A percentile compares a stretch with the other conserved stretches of the same genome.
Evolutionary conservation across 2,888 invertebrate genomes (phyloP).

Genomic region (Andrena haemorrhoa): DNA sequence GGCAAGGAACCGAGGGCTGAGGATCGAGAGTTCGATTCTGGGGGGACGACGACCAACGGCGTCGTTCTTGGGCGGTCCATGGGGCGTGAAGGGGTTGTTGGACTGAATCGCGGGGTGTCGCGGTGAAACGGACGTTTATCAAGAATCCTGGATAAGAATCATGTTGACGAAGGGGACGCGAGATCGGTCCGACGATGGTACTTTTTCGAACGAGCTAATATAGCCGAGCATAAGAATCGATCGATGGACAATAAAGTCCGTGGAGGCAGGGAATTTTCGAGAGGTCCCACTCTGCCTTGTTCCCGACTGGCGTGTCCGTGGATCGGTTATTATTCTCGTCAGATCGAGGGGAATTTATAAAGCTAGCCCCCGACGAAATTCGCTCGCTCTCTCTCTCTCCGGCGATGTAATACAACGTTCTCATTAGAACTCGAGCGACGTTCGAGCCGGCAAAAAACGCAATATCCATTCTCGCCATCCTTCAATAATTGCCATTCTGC

Average conservation of each 20-base stretch:
- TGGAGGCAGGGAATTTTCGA: constrained; percentile 29
- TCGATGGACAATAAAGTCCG: constrained; percentile 32
- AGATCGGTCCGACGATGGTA: too few relatives aligned
- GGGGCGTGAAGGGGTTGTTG: constrained; percentile 4
- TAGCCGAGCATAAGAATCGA: constrained; percentile 15
- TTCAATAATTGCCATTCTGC: constrained; percentile 48
- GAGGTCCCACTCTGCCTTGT: constrained; percentile 17
- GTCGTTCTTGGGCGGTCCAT: constrained; percentile 19
- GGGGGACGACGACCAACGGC: constrained; percentile 3
- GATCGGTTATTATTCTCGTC: constrained; percentile 34
- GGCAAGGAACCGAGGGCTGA: constrained; percentile 41
- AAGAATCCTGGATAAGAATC: neutral
- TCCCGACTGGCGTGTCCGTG: constrained; percentile 23
- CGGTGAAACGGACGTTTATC: neutral
- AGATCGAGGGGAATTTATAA: constrained; percentile 43
- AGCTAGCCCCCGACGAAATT: constrained; percentile 15
- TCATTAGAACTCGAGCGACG: constrained; percentile 40
- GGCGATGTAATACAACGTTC: constrained; percentile 38
- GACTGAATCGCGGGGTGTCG: neutral
- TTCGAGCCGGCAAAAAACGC: constrained; percentile 31
- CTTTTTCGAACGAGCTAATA: too few relatives aligned
- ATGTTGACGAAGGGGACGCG: neutral
- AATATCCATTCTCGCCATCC: constrained; percentile 48
- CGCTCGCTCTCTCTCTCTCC: neutral
- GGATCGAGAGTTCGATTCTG: constrained; percentile 18